Conservation (phyloP, 2,888 invertebrate genomes). For the Rhamnusium bicolor region DNA sequence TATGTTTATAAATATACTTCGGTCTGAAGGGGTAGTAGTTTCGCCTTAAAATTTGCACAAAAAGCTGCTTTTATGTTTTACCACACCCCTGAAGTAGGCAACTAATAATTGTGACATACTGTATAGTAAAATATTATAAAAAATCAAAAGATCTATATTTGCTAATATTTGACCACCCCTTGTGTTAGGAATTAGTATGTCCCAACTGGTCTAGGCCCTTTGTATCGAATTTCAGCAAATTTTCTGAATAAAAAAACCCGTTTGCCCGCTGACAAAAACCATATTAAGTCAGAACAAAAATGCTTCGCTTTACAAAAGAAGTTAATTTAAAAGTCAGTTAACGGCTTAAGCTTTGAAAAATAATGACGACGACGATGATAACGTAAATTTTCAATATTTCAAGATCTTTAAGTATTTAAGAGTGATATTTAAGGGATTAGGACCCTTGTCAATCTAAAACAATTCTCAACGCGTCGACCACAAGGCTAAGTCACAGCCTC, state of each 20-base stretch:
- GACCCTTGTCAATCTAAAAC: constrained; percentile 38
- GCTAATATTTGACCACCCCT: not conserved
- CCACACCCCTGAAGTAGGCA: no score
- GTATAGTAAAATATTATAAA: no score
- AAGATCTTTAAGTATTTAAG: constrained; percentile 22
- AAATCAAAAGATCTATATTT: not conserved
- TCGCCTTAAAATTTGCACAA: no score
- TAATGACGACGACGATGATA: constrained; percentile 36
- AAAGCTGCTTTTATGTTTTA: no score
- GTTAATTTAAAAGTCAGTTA: constrained; percentile 43
- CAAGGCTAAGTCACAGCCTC: not conserved
- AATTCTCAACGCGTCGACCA: constrained; percentile 10
- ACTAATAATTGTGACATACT: no score
- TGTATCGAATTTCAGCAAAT: constrained; percentile 46
- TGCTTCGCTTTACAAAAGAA: constrained; percentile 43
- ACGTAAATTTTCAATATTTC: constrained; percentile 36
- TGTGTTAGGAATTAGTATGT: not conserved
- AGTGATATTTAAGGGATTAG: constrained; percentile 42
- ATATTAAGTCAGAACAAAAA: constrained; percentile 33
- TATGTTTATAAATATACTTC: no score
- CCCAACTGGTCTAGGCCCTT: constrained; percentile 23
- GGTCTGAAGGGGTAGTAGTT: no score
- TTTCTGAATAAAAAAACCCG: constrained; percentile 43
- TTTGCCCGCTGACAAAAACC: constrained; percentile 30
- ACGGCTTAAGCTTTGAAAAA: constrained; percentile 36